phyloP scores from a whole-genome alignment of 2,113 vertebrate genomes.

The Xiphophorus couchianus region DNA sequence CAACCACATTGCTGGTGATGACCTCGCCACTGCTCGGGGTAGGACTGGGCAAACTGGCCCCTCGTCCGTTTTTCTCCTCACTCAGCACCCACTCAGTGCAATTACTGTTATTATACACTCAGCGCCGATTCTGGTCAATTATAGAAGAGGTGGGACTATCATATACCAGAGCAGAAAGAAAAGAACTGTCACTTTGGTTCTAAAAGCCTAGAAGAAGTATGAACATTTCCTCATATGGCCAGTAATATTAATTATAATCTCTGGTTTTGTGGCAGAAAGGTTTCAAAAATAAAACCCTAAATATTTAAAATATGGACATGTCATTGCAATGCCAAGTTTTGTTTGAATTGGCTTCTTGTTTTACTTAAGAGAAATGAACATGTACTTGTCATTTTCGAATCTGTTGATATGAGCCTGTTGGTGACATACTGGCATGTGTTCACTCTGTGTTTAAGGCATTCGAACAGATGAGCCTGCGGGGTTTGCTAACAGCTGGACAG shows the following conservation, averaged over 20 bases:
- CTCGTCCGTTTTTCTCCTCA: slow-evolving; percentile 63
- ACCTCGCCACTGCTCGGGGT: slow-evolving; percentile 89
- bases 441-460: slow-evolving; percentile 65
- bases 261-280: slow-evolving; percentile 18
- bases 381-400: no score
- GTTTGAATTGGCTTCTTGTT: not conserved
- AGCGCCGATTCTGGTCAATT: slow-evolving; percentile 53
- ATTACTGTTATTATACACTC: slow-evolving; percentile 73
- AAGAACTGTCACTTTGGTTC: slow-evolving; percentile 42
- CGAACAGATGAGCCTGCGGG: slow-evolving; percentile 87
- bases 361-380: no score
- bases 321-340: not conserved
- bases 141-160: slow-evolving; percentile 36
- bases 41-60: slow-evolving; percentile 67
- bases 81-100: slow-evolving; percentile 68
- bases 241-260: slow-evolving; percentile 57
- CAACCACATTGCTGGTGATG: slow-evolving; percentile 90
- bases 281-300: slow-evolving; percentile 14
- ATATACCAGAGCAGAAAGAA: slow-evolving; percentile 28
- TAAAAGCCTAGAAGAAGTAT: slow-evolving; percentile 51
- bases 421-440: slow-evolving; percentile 1
- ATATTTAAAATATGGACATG: not conserved
- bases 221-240: slow-evolving; percentile 44
- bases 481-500: slow-evolving; percentile 94
- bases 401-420: not conserved